Base-by-base conservation (phyloP, 2,113 vertebrate genomes). In the Deroptyus accipitrinus region DNA sequence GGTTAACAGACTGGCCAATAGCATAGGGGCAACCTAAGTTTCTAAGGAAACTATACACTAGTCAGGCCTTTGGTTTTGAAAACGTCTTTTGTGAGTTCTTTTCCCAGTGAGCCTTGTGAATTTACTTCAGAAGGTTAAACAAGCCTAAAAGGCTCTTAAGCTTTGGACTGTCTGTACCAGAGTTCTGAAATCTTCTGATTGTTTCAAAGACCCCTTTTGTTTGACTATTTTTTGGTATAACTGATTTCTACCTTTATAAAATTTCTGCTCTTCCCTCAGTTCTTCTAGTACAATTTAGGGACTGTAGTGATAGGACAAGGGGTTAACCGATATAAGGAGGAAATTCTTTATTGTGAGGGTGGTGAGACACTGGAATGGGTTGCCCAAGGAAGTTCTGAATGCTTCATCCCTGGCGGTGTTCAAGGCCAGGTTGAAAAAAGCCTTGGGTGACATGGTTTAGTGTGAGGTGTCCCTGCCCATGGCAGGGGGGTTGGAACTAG, bases 71-170 rank as follows among this genome's bases (percentile, higher is more conserved):
- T 52, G 37, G 54, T 81, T 93, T 46, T 75, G 64, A 81, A 94
- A 92, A 52, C 51, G 37, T 8, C 33, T 79, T 93, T 73, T 81
- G 41, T 24, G 41, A 92, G 35, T 75, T 78, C 30, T 69, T 39
- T 86, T 22, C 33, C 22, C 33, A 49, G 61, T 15, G 35, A 92
- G 73, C 55, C 90, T 12, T 2, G 0, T 68, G 80, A 66, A 77
- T 84, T 93, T 96, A 84, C 55, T 92, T 92, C 69, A 82, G 83
- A 76, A 48, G 59, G 33, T 89, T 83, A 66, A 64, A 95, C 49
- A 78, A 80, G 49, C 61, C 85, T 59, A 35, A 83, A 88, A 76
- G 70, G 48, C 66, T 86, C 55, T 64, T 86, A 54, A 93, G 74
- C 52, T 88, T 88, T 61, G 35, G 12, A 49, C 57, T 23, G n/a